Conservation (phyloP, 1,140 invertebrate species). For the Panulirus ornatus region DNA sequence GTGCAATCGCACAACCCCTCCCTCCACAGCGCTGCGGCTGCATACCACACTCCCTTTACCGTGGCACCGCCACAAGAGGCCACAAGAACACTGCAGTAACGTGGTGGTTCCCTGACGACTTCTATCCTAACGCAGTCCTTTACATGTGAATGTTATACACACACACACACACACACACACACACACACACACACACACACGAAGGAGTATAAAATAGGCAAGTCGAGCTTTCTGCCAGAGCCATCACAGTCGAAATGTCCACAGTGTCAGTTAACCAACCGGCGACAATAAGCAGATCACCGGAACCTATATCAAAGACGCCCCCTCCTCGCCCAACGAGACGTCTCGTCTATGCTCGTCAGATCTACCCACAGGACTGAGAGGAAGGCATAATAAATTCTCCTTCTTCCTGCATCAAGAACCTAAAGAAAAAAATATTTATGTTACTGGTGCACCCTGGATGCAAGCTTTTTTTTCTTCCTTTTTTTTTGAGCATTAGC, state of each 20-base stretch:
- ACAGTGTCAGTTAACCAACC: neutral
- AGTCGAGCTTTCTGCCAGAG: neutral
- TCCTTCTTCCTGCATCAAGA: neutral
- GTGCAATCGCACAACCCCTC: neutral
- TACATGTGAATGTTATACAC: neutral
- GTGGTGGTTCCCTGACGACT: neutral
- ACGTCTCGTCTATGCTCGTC: neutral
- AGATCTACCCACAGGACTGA: neutral
- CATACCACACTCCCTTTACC: neutral
- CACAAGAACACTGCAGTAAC: neutral
- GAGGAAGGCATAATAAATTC: neutral
- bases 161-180: conserved; percentile 29
- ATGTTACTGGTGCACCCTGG: neutral
- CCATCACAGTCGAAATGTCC: neutral
- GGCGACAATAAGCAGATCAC: neutral
- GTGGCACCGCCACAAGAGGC: neutral
- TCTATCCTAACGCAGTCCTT: neutral
- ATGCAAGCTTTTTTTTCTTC: too few relatives aligned
- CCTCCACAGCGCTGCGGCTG: neutral
- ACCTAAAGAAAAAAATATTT: neutral
- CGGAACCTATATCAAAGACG: neutral
- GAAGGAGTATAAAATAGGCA: neutral
- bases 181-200: neutral
- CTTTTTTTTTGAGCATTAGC: neutral
- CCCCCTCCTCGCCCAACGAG: neutral